Evolutionary conservation across 1,140 invertebrate species (phyloP).

Genomic region (Heliconius himera): DNA sequence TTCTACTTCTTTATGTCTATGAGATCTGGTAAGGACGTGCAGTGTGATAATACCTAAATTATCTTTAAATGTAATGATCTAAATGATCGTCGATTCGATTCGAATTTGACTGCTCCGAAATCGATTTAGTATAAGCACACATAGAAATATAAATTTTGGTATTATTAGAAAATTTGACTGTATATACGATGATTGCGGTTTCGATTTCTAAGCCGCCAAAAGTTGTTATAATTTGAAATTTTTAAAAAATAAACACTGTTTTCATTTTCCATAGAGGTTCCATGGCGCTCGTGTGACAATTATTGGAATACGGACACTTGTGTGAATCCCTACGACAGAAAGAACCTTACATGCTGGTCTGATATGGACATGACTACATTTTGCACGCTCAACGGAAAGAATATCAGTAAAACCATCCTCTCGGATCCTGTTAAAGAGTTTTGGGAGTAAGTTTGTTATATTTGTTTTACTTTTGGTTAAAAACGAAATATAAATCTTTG

Average conservation of each 20-base stretch:
- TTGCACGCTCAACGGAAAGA: conserved; percentile 87
- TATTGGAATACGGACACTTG: conserved; percentile 94
- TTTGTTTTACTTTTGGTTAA: conserved; percentile 50
- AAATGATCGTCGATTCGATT: too few relatives aligned
- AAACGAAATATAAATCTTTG: too few relatives aligned
- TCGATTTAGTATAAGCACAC: too few relatives aligned
- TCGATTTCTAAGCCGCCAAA: too few relatives aligned
- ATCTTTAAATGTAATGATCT: too few relatives aligned
- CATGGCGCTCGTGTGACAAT: conserved; percentile 97
- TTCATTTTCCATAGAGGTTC: conserved; percentile 86
- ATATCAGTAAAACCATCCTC: conserved; percentile 86
- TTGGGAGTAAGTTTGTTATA: conserved; percentile 92
- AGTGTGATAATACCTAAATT: too few relatives aligned
- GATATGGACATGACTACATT: conserved; percentile 82
- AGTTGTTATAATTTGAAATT: neutral
- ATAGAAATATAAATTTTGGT: too few relatives aligned
- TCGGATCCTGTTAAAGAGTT: conserved; percentile 97
- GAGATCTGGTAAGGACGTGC: conserved; percentile 83
- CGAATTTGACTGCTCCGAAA: too few relatives aligned
- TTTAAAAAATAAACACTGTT: conserved; percentile 13
- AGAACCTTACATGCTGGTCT: conserved; percentile 87
- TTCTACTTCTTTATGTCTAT: conserved; percentile 98
- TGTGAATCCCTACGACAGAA: conserved; percentile 90
- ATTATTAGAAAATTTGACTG: too few relatives aligned
- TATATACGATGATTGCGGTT: too few relatives aligned